Evolutionary conservation across 2,113 vertebrate species (phyloP).

Genomic region (Hypanus sabinus): DNA sequence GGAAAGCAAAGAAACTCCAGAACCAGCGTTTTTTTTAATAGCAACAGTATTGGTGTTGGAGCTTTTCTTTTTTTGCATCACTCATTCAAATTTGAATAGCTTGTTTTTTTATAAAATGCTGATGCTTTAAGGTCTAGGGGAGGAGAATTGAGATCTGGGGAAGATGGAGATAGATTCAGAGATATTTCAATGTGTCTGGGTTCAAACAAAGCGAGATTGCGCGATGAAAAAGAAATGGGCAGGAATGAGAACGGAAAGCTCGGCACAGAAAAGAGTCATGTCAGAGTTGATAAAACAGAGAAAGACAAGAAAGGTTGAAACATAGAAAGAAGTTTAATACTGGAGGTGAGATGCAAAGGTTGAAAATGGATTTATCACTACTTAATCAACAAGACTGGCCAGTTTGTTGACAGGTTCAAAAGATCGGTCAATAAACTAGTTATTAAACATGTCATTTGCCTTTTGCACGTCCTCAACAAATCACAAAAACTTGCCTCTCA

Average conservation of each 20-base stretch:
- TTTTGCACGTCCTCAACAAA: slow-evolving; percentile 26
- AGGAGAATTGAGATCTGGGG: not conserved
- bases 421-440: slow-evolving; percentile 25
- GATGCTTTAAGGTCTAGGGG: not conserved
- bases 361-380: slow-evolving; percentile 4
- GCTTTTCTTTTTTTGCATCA: not conserved
- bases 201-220: not conserved
- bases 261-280: not conserved
- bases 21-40: not conserved
- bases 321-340: slow-evolving; percentile 24
- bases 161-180: not conserved
- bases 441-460: slow-evolving; percentile 28
- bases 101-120: not conserved
- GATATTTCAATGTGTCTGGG: no score
- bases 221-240: not conserved
- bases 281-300: slow-evolving; percentile 19
- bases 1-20: not conserved
- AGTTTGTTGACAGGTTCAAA: slow-evolving; percentile 31
- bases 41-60: not conserved
- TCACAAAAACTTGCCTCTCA: slow-evolving; percentile 34
- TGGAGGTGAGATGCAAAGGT: slow-evolving; percentile 9
- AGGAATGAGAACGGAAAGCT: not conserved
- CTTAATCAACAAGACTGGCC: slow-evolving; percentile 27
- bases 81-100: not conserved
- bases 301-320: slow-evolving; percentile 33